Percentiles rank a stretch among this genome's conserved stretches.
These are phyloP conservation scores for Chloromyia formosa DNA, from an alignment of 2,888 invertebrate species.

Conservation along the genomic window DNA sequence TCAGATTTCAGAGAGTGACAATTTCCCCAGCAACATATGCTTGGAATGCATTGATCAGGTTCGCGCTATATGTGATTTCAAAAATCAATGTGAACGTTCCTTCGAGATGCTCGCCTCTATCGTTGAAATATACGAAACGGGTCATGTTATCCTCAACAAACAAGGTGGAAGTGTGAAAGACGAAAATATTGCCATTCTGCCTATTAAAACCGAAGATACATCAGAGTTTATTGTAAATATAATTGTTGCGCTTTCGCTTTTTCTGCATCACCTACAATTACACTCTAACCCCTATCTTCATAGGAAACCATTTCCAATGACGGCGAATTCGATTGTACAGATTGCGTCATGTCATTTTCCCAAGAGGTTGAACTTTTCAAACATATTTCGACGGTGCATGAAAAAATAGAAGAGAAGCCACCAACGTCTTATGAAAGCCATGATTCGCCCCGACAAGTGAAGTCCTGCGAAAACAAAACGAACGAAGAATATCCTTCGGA, in stretches of 20 bases:
- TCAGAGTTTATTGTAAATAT: no score
- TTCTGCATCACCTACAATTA: no score
- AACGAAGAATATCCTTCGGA: neutral
- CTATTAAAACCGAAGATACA: no score
- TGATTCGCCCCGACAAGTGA: neutral
- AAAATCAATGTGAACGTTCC: constrained; percentile 59
- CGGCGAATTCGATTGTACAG: constrained; percentile 57
- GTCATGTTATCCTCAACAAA: no score
- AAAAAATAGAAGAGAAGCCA: no score
- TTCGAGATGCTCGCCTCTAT: constrained; percentile 57
- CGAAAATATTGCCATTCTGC: no score
- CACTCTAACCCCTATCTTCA: constrained; percentile 52
- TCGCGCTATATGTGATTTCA: constrained; percentile 59
- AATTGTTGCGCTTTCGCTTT: no score
- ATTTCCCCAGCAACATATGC: constrained; percentile 61
- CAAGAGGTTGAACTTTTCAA: constrained; percentile 60
- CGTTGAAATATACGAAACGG: constrained; percentile 49
- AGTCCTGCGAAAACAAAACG: neutral
- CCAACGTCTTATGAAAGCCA: no score
- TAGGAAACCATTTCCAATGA: constrained; percentile 54
- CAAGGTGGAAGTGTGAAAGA: no score
- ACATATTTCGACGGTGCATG: constrained; percentile 53
- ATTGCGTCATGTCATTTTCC: constrained; percentile 64
- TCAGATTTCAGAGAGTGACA: constrained; percentile 63
- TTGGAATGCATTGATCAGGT: constrained; percentile 57